Percentiles rank a stretch among this genome's conserved stretches.
Conservation (phyloP, 1,140 invertebrate species). For the Neodiprion lecontei region DNA sequence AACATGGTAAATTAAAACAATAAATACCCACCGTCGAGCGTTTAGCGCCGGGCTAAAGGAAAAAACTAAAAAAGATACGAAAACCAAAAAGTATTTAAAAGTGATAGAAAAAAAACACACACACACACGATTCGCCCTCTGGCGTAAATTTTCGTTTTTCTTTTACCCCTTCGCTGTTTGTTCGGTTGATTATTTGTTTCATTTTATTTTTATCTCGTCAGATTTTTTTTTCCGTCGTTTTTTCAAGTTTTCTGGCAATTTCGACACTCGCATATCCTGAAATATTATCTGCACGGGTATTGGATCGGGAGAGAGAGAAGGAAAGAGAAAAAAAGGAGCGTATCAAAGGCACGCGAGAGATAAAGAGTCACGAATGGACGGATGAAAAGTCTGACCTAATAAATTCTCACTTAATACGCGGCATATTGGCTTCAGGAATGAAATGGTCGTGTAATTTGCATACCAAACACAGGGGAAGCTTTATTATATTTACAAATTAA, state of each 20-base stretch:
- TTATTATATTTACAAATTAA: conserved; percentile 20
- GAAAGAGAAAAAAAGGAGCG: background rate
- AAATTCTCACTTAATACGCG: conserved; percentile 13
- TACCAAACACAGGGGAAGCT: conserved; percentile 2
- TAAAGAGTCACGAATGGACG: background rate
- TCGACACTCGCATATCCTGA: background rate
- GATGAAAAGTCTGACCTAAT: background rate
- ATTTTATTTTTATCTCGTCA: no score
- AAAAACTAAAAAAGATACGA: background rate
- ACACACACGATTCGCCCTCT: no score
- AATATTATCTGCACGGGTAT: background rate
- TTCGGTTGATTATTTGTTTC: no score
- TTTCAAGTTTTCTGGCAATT: conserved; percentile 38
- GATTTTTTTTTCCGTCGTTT: background rate
- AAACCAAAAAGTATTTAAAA: background rate
- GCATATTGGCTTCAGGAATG: conserved; percentile 8
- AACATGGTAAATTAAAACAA: conserved; percentile 54
- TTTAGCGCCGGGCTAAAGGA: background rate
- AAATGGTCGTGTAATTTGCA: conserved; percentile 16
- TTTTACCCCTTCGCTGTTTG: no score
- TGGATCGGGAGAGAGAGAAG: no score
- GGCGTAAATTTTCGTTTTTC: no score
- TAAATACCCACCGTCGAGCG: conserved; percentile 43
- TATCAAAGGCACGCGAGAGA: background rate
- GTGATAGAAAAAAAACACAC: background rate